phyloP scores from a whole-genome alignment of 2,113 vertebrate species.

The Cacatua alba region DNA sequence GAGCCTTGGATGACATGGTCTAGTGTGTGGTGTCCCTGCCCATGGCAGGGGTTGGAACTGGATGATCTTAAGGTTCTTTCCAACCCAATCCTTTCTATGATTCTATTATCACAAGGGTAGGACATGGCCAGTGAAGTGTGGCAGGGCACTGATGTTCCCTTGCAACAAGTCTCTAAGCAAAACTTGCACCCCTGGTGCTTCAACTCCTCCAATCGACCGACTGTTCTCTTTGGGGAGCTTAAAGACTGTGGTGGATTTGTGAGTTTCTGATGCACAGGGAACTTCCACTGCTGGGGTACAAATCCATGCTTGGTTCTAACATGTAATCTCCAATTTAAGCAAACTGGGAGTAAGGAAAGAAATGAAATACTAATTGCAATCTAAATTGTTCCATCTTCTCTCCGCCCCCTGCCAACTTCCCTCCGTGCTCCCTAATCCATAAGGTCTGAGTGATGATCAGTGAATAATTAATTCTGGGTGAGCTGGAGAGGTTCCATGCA shows the following conservation, averaged over 20 bases:
- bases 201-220: neutral
- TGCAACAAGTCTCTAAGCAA: neutral
- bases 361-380: constrained; percentile 42
- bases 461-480: constrained; percentile 17
- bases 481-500: neutral
- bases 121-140: neutral
- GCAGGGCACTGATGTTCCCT: neutral
- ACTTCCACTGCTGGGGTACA: neutral
- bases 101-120: neutral
- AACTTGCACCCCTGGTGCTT: neutral
- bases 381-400: constrained; percentile 13
- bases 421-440: constrained; percentile 25
- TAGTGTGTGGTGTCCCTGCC: neutral
- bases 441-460: constrained; percentile 14
- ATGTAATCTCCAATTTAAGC: neutral
- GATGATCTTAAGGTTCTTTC: neutral
- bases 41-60: neutral
- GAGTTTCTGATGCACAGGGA: neutral
- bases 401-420: constrained; percentile 16
- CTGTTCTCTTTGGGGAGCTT: neutral
- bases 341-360: neutral
- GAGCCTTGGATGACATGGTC: neutral
- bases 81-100: neutral
- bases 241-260: neutral
- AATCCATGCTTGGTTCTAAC: neutral